Percentiles rank a stretch among this genome's conserved stretches.
phyloP scores from a whole-genome alignment of 2,888 invertebrate species.

The Sinotaia quadrata region DNA sequence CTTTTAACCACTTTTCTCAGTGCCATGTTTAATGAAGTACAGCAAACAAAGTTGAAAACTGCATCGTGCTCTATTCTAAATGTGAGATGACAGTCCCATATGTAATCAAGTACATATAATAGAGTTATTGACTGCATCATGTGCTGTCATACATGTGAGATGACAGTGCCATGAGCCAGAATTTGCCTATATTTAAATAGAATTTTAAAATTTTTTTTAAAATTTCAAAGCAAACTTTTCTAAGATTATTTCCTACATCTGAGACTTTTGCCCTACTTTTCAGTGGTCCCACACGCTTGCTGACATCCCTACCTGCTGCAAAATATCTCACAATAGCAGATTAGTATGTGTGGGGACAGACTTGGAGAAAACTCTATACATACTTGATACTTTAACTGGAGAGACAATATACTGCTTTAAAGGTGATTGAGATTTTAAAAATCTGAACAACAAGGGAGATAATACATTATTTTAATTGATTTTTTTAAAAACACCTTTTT shows the following conservation, averaged over 20 bases:
- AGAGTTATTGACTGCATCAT: no score
- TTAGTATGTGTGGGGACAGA: constrained; percentile 65
- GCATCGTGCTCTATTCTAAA: no score
- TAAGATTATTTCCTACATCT: neutral
- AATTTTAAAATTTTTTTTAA: neutral
- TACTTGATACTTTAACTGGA: constrained; percentile 66
- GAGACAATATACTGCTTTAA: constrained; percentile 56
- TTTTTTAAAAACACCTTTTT: no score
- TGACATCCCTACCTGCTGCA: constrained; percentile 67
- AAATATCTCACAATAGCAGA: constrained; percentile 63
- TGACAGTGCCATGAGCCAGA: no score
- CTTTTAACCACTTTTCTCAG: no score
- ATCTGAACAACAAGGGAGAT: no score
- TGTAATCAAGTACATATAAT: no score
- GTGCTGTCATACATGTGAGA: no score
- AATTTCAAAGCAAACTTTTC: neutral
- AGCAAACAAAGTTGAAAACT: no score
- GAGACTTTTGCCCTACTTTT: constrained; percentile 15
- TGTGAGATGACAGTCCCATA: no score
- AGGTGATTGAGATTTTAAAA: constrained; percentile 41
- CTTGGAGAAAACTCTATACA: constrained; percentile 60
- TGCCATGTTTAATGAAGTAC: no score
- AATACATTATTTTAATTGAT: no score
- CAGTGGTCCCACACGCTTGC: constrained; percentile 67
- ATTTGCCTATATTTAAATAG: neutral